A percentile compares a stretch with the other conserved stretches of the same genome.
phyloP scores from a whole-genome alignment of 2,113 vertebrate species.

The Thamnaconus septentrionalis region DNA sequence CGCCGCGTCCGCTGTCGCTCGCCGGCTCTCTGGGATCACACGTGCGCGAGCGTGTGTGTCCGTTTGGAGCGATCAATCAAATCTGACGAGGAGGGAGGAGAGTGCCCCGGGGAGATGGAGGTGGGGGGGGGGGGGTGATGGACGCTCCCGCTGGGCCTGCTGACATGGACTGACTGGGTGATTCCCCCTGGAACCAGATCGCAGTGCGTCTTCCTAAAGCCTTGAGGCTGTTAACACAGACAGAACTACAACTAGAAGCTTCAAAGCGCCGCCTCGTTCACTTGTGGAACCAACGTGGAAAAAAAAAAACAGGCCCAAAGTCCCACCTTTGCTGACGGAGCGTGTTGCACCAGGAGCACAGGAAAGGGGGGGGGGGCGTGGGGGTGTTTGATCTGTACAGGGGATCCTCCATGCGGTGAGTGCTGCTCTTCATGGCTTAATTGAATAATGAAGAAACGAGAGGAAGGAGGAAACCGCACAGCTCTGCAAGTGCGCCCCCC shows the following conservation, averaged over 20 bases:
- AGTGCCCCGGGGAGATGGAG: slow-evolving; percentile 7
- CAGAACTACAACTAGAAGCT: background rate
- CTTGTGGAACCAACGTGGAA: slow-evolving; percentile 32
- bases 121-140: slow-evolving; percentile 24
- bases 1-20: slow-evolving; percentile 26
- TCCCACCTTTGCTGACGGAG: slow-evolving; percentile 39
- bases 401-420: slow-evolving; percentile 50
- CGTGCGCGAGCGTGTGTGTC: slow-evolving; percentile 31
- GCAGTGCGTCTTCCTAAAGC: slow-evolving; percentile 20
- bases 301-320: slow-evolving; percentile 45
- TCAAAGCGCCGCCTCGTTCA: background rate
- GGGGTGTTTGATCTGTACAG: slow-evolving; percentile 37
- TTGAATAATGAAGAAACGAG: slow-evolving; percentile 72
- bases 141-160: slow-evolving; percentile 46
- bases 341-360: slow-evolving; percentile 34
- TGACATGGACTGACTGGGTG: slow-evolving; percentile 21
- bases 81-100: slow-evolving; percentile 21
- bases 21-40: slow-evolving; percentile 7
- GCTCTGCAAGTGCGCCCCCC: background rate
- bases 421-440: slow-evolving; percentile 62
- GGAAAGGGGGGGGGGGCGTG: slow-evolving; percentile 17
- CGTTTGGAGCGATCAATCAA: slow-evolving; percentile 55
- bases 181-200: slow-evolving; percentile 40
- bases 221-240: slow-evolving; percentile 9
- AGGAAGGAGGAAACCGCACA: slow-evolving; percentile 56